Percentiles rank a stretch among this genome's conserved stretches.
Conservation (phyloP, 2,888 invertebrate species). For the Aleiodes alternator region DNA sequence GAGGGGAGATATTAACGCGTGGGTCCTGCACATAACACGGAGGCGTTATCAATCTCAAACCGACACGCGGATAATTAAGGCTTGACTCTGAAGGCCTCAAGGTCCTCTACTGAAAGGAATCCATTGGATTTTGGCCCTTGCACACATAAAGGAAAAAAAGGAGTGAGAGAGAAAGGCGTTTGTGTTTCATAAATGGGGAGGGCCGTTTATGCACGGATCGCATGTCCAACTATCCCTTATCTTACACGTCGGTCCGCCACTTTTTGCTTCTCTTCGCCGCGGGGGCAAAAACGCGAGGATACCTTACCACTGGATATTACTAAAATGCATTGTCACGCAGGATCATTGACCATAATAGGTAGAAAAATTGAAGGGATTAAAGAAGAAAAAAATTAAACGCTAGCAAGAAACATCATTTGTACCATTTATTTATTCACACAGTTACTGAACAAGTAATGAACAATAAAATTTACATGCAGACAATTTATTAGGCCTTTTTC, state of each 20-base stretch:
- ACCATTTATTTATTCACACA: not conserved
- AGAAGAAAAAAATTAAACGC: slow-evolving; percentile 7
- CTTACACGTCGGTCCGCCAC: slow-evolving; percentile 64
- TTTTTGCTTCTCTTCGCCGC: slow-evolving; percentile 55
- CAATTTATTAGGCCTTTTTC: slow-evolving; percentile 16
- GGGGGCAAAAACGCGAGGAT: not conserved
- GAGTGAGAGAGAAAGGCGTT: slow-evolving; percentile 45
- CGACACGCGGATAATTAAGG: slow-evolving; percentile 64
- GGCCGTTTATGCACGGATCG: slow-evolving; percentile 65
- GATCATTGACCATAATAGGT: slow-evolving; percentile 43
- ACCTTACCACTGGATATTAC: slow-evolving; percentile 13
- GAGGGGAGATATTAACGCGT: slow-evolving; percentile 18
- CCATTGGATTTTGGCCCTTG: slow-evolving; percentile 20
- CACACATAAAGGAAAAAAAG: slow-evolving; percentile 31
- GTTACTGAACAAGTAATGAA: not conserved
- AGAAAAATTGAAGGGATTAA: slow-evolving; percentile 25
- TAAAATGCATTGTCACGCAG: slow-evolving; percentile 43
- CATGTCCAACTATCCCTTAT: slow-evolving; percentile 67
- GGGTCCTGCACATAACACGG: slow-evolving; percentile 40
- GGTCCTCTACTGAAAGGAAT: slow-evolving; percentile 29
- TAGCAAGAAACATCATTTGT: not conserved
- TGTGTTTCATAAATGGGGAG: slow-evolving; percentile 44
- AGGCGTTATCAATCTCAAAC: slow-evolving; percentile 61
- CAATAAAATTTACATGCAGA: not conserved
- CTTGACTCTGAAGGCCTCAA: slow-evolving; percentile 52